phyloP scores from a whole-genome alignment of 2,888 invertebrate species.

The Rhingia campestris region DNA sequence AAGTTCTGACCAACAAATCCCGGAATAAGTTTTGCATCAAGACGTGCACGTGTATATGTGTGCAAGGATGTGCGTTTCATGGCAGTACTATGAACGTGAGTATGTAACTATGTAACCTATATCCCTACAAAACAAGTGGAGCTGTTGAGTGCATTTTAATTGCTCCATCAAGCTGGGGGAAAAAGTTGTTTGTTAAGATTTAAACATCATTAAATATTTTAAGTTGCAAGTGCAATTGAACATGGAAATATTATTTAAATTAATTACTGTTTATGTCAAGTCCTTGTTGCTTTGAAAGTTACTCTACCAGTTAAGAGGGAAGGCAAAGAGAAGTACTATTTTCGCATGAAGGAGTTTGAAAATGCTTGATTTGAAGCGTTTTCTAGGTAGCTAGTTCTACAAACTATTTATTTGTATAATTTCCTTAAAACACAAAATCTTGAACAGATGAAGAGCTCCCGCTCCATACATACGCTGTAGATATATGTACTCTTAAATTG shows the following conservation, averaged over 20 bases:
- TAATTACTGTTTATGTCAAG: too few relatives aligned
- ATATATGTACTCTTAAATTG: neutral
- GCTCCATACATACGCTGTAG: neutral
- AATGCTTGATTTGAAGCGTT: too few relatives aligned
- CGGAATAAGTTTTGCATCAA: constrained; percentile 46
- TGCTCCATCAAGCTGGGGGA: constrained; percentile 6
- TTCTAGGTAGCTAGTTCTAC: too few relatives aligned
- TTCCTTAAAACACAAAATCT: too few relatives aligned
- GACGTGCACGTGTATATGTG: constrained; percentile 31
- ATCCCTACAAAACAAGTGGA: constrained; percentile 21
- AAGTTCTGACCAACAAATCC: constrained; percentile 48
- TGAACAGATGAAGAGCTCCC: too few relatives aligned
- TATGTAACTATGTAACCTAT: too few relatives aligned
- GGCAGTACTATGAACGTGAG: neutral
- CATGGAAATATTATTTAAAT: neutral
- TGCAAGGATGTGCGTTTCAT: constrained; percentile 1
- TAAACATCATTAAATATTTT: neutral
- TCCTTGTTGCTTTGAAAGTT: too few relatives aligned
- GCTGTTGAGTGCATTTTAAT: constrained; percentile 58
- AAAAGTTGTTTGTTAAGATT: neutral
- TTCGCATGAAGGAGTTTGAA: too few relatives aligned
- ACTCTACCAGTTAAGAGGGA: too few relatives aligned
- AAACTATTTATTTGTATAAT: too few relatives aligned
- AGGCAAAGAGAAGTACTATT: too few relatives aligned
- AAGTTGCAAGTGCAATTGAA: neutral